A percentile compares a stretch with the other conserved stretches of the same genome.
phyloP scores from a whole-genome alignment of 2,113 vertebrate species.

The Centrocercus urophasianus region DNA sequence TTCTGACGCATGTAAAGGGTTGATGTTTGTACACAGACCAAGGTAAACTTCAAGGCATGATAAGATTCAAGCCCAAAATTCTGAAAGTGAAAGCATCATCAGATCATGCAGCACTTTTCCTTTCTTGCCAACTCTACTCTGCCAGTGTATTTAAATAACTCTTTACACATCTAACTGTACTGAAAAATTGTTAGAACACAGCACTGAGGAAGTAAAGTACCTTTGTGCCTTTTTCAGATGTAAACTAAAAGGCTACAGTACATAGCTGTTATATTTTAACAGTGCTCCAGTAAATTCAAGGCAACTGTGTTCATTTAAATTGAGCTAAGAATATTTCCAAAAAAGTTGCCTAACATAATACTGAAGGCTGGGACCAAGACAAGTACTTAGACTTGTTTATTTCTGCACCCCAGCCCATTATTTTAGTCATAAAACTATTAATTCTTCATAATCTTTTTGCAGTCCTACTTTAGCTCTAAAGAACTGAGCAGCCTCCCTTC shows the following conservation, averaged over 20 bases:
- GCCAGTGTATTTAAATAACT: background rate
- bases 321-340: background rate
- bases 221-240: background rate
- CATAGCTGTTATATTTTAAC: background rate
- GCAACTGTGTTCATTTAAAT: background rate
- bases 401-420: background rate
- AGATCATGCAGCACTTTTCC: background rate
- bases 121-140: background rate
- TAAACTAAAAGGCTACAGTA: background rate
- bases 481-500: background rate
- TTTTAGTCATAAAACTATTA: background rate
- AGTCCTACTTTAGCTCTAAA: background rate
- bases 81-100: background rate
- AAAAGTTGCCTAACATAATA: background rate
- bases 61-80: background rate
- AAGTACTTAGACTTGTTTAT: background rate
- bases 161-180: background rate
- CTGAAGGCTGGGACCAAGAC: background rate
- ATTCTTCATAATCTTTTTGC: background rate
- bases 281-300: background rate
- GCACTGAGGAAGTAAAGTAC: background rate
- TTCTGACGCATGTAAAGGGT: background rate
- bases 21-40: background rate
- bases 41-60: background rate
- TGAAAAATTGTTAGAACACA: background rate